Evolutionary conservation across 2,888 invertebrate species (phyloP), one percentile per base, ranked within the genome.

Genomic region (Fabriciana adippe): DNA sequence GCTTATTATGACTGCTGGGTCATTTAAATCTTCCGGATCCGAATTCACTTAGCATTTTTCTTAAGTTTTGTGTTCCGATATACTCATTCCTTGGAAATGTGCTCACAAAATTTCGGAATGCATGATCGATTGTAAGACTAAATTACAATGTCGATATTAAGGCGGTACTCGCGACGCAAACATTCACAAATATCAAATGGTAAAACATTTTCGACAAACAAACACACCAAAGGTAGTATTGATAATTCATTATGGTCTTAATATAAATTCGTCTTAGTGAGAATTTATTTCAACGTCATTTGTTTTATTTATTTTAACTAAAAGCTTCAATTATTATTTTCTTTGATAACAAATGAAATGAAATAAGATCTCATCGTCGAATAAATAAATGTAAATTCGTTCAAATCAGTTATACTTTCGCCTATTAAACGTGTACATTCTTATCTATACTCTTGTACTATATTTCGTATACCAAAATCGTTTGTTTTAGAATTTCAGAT

Each of bases 61-160:
- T 73, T 70, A 55, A 66, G 56, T 68, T 70, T 68, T 72, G 75
- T 75, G 74, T 78, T 76, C 75, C 77, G 86, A 87, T 78, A 83
- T 90, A 88, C 90, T 92, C 90, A 90, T 92, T 90, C 89, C 90
- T 90, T 87, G 89, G 87, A 84, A 76, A 79, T 77, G 84, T 87
- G 81, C 83, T 87, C 86, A 85, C 79, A 81, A 68, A 63, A 61
- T 79, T 82, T 81, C 83, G 88, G 87, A 86, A 85, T 89, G 90
- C 92, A 92, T 92, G 91, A 84, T 75, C 80, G 81, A 78, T 79
- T 81, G 83, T 83, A 86, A 83, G 86, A 81, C 86, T 41, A 41
- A 41, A 84, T 86, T 84, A 85, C 87, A 86, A 85, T 83, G 83
- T 88, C 80, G 79, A 80, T 79, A 72, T 71, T 73, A 74, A 79